phyloP scores from a whole-genome alignment of 1,140 invertebrate species.

The Oncopodura yosiiana region DNA sequence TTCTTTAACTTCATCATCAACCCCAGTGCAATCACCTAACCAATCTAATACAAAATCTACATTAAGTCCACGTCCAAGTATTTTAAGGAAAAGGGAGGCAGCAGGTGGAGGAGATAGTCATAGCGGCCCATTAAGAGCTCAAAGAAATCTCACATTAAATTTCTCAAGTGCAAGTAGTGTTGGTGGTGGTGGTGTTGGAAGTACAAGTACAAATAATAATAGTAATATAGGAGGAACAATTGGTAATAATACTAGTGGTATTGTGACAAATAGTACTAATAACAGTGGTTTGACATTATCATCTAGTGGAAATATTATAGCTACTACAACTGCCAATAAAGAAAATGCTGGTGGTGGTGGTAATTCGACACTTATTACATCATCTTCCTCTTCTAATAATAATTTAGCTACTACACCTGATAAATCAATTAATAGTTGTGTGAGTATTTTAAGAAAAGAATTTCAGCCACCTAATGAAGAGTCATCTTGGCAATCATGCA shows the following conservation, averaged over 20 bases:
- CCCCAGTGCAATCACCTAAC: constrained; percentile 28
- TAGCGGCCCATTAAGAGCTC: constrained; percentile 47
- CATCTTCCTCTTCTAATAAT: constrained; percentile 10
- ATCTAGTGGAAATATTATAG: constrained; percentile 21
- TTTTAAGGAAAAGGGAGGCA: constrained; percentile 56
- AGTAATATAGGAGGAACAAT: no score
- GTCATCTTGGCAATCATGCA: constrained; percentile 36
- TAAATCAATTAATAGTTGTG: constrained; percentile 19
- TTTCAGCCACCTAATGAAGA: constrained; percentile 36
- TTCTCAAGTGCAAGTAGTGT: constrained; percentile 27
- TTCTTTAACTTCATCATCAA: constrained; percentile 12
- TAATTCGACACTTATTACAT: neutral
- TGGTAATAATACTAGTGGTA: no score
- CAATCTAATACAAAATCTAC: constrained; percentile 45
- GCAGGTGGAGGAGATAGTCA: constrained; percentile 19
- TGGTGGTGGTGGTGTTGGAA: no score
- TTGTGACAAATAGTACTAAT: no score
- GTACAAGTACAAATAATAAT: no score
- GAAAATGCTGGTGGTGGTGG: constrained; percentile 23
- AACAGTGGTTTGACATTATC: no score
- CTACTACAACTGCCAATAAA: constrained; percentile 30
- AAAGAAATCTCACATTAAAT: constrained; percentile 38
- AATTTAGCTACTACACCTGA: constrained; percentile 5
- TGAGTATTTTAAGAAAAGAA: constrained; percentile 33
- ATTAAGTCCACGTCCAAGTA: constrained; percentile 56